Evolutionary conservation across 2,797 vertebrate species (phyloP).

Genomic region (Botia almorhae): DNA sequence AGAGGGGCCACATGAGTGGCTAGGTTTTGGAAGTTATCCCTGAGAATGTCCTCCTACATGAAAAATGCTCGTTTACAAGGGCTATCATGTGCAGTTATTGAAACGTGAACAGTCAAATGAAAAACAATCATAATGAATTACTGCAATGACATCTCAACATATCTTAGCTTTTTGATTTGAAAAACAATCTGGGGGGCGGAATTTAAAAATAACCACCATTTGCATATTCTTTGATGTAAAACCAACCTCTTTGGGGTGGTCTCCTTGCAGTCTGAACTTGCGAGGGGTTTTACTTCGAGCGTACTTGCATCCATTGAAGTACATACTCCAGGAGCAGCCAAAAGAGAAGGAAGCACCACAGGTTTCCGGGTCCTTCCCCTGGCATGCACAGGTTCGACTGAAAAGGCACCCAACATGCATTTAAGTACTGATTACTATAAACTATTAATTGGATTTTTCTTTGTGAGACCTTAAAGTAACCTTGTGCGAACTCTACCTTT

Average conservation of each 20-base stretch:
- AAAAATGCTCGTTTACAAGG: slow-evolving; percentile 9
- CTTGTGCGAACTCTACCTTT: neutral
- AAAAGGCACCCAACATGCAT: slow-evolving; percentile 53
- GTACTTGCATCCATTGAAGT: slow-evolving; percentile 97
- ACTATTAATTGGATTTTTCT: neutral
- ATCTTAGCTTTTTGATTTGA: neutral
- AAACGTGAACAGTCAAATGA: neutral
- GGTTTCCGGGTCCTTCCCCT: slow-evolving; percentile 90
- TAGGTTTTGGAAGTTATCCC: slow-evolving; percentile 91
- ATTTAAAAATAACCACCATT: neutral
- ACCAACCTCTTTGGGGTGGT: slow-evolving; percentile 91
- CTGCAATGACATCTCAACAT: neutral
- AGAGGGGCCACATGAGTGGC: slow-evolving; percentile 93
- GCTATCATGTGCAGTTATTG: neutral
- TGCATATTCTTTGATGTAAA: neutral
- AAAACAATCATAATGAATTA: neutral
- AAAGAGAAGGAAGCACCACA: slow-evolving; percentile 97
- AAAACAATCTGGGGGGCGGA: neutral
- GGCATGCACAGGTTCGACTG: slow-evolving; percentile 96
- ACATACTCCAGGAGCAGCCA: slow-evolving; percentile 99
- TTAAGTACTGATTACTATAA: neutral
- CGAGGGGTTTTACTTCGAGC: slow-evolving; percentile 94
- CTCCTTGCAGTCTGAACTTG: slow-evolving; percentile 95
- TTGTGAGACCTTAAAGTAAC: neutral
- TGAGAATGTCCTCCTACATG: slow-evolving; percentile 90